Evolutionary conservation across 2,888 invertebrate species (phyloP).

Genomic region (Ethmia dodecea): DNA sequence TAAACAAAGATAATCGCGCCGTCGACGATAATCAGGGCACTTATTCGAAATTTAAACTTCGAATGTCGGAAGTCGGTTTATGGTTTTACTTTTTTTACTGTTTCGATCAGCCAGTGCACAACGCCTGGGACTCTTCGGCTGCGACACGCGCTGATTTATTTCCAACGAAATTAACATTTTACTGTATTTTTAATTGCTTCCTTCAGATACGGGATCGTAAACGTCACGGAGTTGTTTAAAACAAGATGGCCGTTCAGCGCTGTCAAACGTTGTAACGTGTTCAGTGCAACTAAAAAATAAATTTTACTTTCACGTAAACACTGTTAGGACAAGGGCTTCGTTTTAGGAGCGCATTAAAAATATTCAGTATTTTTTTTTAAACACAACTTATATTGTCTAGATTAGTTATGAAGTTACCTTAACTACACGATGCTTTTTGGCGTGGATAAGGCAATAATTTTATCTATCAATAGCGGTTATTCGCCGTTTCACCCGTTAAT

Average conservation of each 20-base stretch:
- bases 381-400: too few relatives aligned
- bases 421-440: too few relatives aligned
- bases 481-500: too few relatives aligned
- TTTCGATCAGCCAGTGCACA: constrained; percentile 1
- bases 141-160: constrained; percentile 41
- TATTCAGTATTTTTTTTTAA: too few relatives aligned
- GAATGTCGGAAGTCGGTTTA: constrained; percentile 26
- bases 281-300: background rate
- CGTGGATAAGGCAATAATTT: too few relatives aligned
- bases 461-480: too few relatives aligned
- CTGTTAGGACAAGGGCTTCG: background rate
- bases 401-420: too few relatives aligned
- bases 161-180: constrained; percentile 43
- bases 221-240: constrained; percentile 13
- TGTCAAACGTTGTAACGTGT: constrained; percentile 4
- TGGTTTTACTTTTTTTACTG: constrained; percentile 8
- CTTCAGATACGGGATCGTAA: constrained; percentile 38
- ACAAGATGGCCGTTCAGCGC: constrained; percentile 18
- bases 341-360: too few relatives aligned
- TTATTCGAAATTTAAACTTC: constrained; percentile 8
- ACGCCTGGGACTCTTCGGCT: constrained; percentile 26
- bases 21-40: constrained; percentile 46
- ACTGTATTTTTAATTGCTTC: constrained; percentile 57
- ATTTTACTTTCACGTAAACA: background rate
- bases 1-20: too few relatives aligned